Percentiles rank a stretch among this genome's conserved stretches.
phyloP scores from a whole-genome alignment of 1,140 invertebrate species.

The Drosophila bocki region DNA sequence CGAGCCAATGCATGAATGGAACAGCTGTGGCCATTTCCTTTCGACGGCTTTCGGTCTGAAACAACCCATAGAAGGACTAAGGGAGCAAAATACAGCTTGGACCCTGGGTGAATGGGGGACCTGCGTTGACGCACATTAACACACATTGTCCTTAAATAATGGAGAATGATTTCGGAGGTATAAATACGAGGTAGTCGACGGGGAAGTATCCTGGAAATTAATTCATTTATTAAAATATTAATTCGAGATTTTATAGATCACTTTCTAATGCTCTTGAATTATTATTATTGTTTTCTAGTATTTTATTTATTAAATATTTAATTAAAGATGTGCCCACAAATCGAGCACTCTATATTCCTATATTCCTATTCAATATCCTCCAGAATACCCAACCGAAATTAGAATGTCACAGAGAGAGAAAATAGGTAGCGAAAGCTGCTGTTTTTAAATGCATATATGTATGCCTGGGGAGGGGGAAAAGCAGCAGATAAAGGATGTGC shows the following conservation, averaged over 20 bases:
- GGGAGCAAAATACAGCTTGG: background rate
- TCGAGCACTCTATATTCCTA: too few relatives aligned
- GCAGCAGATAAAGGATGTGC: background rate
- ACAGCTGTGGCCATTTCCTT: constrained; percentile 82
- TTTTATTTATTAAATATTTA: background rate
- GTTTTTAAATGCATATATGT: constrained; percentile 31
- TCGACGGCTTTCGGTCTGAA: constrained; percentile 47
- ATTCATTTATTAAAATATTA: too few relatives aligned
- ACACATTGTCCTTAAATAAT: constrained; percentile 68
- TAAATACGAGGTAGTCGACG: background rate
- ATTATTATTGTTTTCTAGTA: background rate
- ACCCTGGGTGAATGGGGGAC: constrained; percentile 8
- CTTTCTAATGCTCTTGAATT: too few relatives aligned
- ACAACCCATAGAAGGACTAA: constrained; percentile 5
- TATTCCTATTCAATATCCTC: background rate
- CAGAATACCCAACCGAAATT: constrained; percentile 7
- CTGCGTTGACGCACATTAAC: constrained; percentile 74
- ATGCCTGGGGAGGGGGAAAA: too few relatives aligned
- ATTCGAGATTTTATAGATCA: too few relatives aligned
- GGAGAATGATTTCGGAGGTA: constrained; percentile 14
- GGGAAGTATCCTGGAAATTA: background rate
- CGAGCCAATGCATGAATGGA: constrained; percentile 62
- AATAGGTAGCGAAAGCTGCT: constrained; percentile 10
- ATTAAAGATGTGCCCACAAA: too few relatives aligned
- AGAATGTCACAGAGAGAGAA: constrained; percentile 14